Evolutionary conservation across 92 coral and sea anemone species (phyloP).

Genomic region (Ricordea florida): DNA sequence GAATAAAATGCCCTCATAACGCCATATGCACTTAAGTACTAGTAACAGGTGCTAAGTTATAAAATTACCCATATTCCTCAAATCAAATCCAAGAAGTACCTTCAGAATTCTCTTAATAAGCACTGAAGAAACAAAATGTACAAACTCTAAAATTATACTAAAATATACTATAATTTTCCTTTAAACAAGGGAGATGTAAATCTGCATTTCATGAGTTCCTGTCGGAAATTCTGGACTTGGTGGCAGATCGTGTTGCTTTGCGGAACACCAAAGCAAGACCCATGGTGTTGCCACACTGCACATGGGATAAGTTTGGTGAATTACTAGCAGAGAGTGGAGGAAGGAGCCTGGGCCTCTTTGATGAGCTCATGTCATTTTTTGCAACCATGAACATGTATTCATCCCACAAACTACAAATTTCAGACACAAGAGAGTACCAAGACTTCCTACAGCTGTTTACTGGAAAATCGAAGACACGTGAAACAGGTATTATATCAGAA

Average conservation of each 20-base stretch:
- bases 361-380: conserved; percentile 56
- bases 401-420: conserved; percentile 24
- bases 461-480: conserved; percentile 54
- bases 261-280: not conserved
- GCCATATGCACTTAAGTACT: too few relatives aligned
- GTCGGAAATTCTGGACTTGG: conserved; percentile 22
- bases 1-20: too few relatives aligned
- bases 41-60: too few relatives aligned
- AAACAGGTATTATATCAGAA: conserved; percentile 24
- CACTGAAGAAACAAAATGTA: too few relatives aligned
- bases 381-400: conserved; percentile 69
- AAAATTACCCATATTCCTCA: too few relatives aligned
- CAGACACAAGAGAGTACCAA: conserved; percentile 57
- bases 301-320: conserved; percentile 79
- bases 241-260: not conserved
- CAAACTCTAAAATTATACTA: too few relatives aligned
- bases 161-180: not conserved
- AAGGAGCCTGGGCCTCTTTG: conserved; percentile 51
- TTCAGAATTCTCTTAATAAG: too few relatives aligned
- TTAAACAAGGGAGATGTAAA: conserved; percentile 58
- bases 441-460: conserved; percentile 64
- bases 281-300: conserved; percentile 52
- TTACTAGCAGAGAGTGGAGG: conserved; percentile 58
- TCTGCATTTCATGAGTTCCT: conserved; percentile 41
- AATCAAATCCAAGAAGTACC: too few relatives aligned